These are phyloP conservation scores for Nipponacmea schrenckii DNA, from an alignment of 2,888 invertebrate genomes.

Conservation along the genomic window DNA sequence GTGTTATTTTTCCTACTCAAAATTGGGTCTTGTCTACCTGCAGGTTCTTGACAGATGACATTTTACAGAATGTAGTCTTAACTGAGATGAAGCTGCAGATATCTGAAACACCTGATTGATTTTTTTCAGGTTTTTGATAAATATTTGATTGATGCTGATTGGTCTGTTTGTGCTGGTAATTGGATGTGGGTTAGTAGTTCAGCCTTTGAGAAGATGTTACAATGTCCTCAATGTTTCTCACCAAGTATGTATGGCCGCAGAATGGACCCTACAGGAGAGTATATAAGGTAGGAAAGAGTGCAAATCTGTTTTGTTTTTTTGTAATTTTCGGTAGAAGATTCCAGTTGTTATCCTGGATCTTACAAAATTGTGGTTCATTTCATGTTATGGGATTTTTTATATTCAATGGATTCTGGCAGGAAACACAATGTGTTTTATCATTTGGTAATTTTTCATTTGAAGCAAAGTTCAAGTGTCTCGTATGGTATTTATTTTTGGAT, in stretches of 20 bases:
- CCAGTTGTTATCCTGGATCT: too few relatives aligned
- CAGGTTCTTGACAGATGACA: conserved; percentile 61
- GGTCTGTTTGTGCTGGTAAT: conserved; percentile 66
- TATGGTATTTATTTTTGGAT: too few relatives aligned
- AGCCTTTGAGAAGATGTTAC: conserved; percentile 62
- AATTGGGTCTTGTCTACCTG: conserved; percentile 61
- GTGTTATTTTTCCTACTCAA: too few relatives aligned
- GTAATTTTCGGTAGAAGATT: too few relatives aligned
- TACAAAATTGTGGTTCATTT: too few relatives aligned
- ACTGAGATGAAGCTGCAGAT: conserved; percentile 61
- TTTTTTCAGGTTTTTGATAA: conserved; percentile 58
- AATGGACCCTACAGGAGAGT: conserved; percentile 61
- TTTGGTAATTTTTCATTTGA: too few relatives aligned
- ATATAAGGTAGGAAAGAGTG: conserved; percentile 45
- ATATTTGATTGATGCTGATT: conserved; percentile 62
- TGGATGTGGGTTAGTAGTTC: conserved; percentile 67
- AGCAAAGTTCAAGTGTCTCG: too few relatives aligned
- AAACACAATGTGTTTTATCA: too few relatives aligned
- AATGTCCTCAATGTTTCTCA: conserved; percentile 60
- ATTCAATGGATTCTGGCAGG: not conserved
- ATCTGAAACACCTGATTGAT: conserved; percentile 59
- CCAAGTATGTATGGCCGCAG: conserved; percentile 60
- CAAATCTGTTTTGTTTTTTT: not conserved
- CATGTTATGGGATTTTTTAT: too few relatives aligned
- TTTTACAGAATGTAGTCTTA: conserved; percentile 59